phyloP scores from a whole-genome alignment of 2,888 invertebrate genomes.

The Nycteola revayana region DNA sequence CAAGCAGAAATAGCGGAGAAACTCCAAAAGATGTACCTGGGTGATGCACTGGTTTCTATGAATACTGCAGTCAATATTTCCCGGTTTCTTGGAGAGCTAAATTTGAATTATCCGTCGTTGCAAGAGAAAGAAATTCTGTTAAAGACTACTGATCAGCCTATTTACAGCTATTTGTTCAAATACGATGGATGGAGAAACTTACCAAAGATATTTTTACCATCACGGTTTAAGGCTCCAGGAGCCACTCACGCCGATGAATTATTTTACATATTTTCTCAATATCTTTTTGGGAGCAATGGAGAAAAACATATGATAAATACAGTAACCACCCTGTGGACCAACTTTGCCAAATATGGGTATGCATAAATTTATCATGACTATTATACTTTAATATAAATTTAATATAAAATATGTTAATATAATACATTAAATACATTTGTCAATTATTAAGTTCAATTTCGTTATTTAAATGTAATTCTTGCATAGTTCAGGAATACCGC shows the following conservation, averaged over 20 bases:
- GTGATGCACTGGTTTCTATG: not conserved
- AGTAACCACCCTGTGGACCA: constrained; percentile 30
- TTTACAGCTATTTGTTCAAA: constrained; percentile 27
- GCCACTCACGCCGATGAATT: not conserved
- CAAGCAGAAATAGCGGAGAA: constrained; percentile 32
- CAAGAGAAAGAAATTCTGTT: constrained; percentile 11
- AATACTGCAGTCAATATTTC: constrained; percentile 8
- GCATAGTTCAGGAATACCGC: too few relatives aligned
- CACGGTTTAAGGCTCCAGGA: not conserved
- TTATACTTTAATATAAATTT: too few relatives aligned
- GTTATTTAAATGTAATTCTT: too few relatives aligned
- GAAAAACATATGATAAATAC: constrained; percentile 23
- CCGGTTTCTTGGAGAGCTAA: not conserved
- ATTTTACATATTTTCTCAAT: constrained; percentile 19
- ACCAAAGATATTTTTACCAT: not conserved
- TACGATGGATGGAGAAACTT: constrained; percentile 11
- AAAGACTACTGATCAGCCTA: constrained; percentile 9
- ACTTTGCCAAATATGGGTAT: constrained; percentile 31
- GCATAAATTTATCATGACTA: not conserved
- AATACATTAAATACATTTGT: too few relatives aligned
- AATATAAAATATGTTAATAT: too few relatives aligned
- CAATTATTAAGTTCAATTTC: too few relatives aligned
- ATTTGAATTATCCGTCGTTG: not conserved
- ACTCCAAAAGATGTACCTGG: not conserved
- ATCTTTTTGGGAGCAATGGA: constrained; percentile 1